Base-by-base conservation (phyloP, 2,888 invertebrate genomes). In the Tanypteryx hageni region DNA sequence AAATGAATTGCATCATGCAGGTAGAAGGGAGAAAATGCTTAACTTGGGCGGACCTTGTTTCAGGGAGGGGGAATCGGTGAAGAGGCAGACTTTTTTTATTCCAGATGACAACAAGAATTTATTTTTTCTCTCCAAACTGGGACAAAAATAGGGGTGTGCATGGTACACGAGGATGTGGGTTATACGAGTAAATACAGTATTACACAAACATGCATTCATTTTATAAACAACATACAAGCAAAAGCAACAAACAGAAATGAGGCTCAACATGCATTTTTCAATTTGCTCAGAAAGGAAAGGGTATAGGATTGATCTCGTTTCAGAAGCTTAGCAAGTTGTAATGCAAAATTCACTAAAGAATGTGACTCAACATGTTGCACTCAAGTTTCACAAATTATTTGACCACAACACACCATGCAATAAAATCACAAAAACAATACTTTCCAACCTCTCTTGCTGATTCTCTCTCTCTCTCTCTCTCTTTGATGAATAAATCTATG, bases 401-500 rank as follows among this genome's bases (percentile, higher is more conserved):
- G n/a, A 83, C 64, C 10, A n/a, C 18, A 10, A 89, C 14, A 44
- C n/a, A 95, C 68, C 57, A 93, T 94, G 94, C 94, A 94, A 94
- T 93, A 93, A 93, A 94, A 94, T 94, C 92, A 93, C 94, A 93
- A 94, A 93, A 93, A 93, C 93, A 93, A 93, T 93, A 93, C 93
- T 94, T 94, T 94, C 92, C 92, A 84, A 81, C 59, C 85, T 92
- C 86, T 91, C 92, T 93, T 92, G 93, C 93, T 93, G 92, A 93
- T 92, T 89, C 64, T 89, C 89, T 89, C 89, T 89, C 44, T 68
- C 5, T 13, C 92, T 89, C 64, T 89, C 89, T 89, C 89, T 89
- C 44, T 68, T 10, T 13, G 31, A 89, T 93, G 92, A 92, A 93
- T 93, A 93, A 92, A 93, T 76, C 44, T 44, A 44, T 92, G 93